A percentile compares a stretch with the other conserved stretches of the same genome.
phyloP scores from a whole-genome alignment of 2,888 invertebrate species.

The Nomada hirtipes region DNA sequence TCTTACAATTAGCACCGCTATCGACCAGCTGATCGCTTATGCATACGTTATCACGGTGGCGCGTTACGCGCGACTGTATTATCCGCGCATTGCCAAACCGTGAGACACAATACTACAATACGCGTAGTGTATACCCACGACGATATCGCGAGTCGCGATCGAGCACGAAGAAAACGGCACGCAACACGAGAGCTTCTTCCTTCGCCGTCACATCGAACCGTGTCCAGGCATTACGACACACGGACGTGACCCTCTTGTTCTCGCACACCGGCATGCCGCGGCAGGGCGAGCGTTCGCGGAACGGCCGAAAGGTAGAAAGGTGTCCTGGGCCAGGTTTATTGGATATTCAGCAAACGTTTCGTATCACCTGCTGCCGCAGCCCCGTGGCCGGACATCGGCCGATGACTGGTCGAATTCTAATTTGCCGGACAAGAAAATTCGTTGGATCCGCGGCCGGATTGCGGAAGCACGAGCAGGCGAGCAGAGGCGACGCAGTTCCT shows the following conservation, averaged over 20 bases:
- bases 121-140: no score
- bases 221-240: constrained; percentile 43
- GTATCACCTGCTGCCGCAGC: constrained; percentile 78
- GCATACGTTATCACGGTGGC: not conserved
- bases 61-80: constrained; percentile 2
- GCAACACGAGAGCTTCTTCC: constrained; percentile 47
- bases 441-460: constrained; percentile 46
- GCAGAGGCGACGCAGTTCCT: constrained; percentile 27
- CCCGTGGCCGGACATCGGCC: constrained; percentile 26
- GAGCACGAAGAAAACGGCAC: constrained; percentile 32
- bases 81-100: constrained; percentile 29
- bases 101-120: constrained; percentile 7
- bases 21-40: not conserved
- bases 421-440: constrained; percentile 71
- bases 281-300: no score
- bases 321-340: constrained; percentile 56
- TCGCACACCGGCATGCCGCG: not conserved
- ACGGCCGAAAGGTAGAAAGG: not conserved
- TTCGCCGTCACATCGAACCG: constrained; percentile 33
- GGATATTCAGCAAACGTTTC: constrained; percentile 63
- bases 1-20: constrained; percentile 47
- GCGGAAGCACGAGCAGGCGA: constrained; percentile 33
- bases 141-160: constrained; percentile 38
- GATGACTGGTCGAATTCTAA: constrained; percentile 71
- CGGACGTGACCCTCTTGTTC: not conserved